A percentile compares a stretch with the other conserved stretches of the same genome.
Conservation (phyloP, 2,888 invertebrate genomes). For the Zaprionus obscuricornis region DNA sequence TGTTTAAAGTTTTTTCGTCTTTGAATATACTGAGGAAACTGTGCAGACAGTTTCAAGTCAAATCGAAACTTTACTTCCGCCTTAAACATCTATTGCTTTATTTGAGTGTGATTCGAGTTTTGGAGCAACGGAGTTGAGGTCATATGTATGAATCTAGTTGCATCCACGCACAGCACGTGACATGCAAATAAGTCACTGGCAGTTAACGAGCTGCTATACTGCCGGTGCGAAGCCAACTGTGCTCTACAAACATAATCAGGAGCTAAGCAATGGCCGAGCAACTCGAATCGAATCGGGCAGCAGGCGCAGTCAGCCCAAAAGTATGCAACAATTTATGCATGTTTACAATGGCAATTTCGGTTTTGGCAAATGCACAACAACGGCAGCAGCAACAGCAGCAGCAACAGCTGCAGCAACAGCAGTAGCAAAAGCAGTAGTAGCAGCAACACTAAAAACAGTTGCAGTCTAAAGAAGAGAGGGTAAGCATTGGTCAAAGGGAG, state of each 20-base stretch:
- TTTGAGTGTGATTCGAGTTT: too few species aligned
- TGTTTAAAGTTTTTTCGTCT: too few species aligned
- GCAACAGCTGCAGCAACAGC: constrained; percentile 16
- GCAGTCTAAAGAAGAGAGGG: too few species aligned
- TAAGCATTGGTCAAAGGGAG: not conserved
- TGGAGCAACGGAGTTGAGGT: too few species aligned
- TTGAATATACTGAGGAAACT: too few species aligned
- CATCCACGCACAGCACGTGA: constrained; percentile 16
- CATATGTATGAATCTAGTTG: too few species aligned
- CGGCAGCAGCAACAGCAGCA: not conserved
- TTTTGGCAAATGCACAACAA: constrained; percentile 10
- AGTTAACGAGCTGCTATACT: constrained; percentile 52
- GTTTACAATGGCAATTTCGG: constrained; percentile 69
- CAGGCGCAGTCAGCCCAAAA: constrained; percentile 45
- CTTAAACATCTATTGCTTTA: too few species aligned
- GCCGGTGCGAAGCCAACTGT: constrained; percentile 20
- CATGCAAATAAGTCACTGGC: constrained; percentile 65
- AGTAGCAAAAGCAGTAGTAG: not conserved
- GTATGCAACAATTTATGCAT: constrained; percentile 78
- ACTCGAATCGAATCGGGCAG: constrained; percentile 17
- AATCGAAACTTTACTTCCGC: too few species aligned
- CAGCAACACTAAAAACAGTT: not conserved
- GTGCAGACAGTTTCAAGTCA: too few species aligned
- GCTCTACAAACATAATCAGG: constrained; percentile 74
- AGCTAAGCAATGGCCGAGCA: constrained; percentile 64